A percentile compares a stretch with the other conserved stretches of the same genome.
Conservation (phyloP, 2,888 invertebrate genomes). For the Agrochola circellaris region DNA sequence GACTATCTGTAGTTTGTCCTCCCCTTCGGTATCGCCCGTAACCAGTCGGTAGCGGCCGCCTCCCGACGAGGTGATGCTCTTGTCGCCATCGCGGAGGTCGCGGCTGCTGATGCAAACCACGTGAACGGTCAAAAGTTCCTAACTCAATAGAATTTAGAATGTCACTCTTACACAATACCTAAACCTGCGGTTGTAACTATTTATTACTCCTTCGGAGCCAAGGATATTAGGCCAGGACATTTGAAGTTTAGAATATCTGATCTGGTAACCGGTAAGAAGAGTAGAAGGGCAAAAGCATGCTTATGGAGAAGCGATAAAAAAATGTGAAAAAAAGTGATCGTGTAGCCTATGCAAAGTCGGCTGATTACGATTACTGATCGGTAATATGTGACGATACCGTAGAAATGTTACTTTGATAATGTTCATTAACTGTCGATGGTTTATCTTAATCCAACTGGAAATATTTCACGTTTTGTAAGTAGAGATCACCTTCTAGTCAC, state of each 20-base stretch:
- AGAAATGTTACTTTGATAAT: not conserved
- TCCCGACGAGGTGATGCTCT: slow-evolving; percentile 65
- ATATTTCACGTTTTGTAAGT: not conserved
- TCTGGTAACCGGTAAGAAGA: not conserved
- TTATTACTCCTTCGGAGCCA: not conserved
- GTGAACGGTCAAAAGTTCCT: slow-evolving; percentile 31
- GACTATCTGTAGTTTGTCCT: slow-evolving; percentile 78
- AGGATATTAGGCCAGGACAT: not conserved
- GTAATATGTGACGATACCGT: not conserved
- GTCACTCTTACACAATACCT: slow-evolving; percentile 1
- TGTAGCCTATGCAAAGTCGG: not conserved
- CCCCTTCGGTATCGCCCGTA: slow-evolving; percentile 72
- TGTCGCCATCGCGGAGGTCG: slow-evolving; percentile 80
- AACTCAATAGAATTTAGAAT: not conserved
- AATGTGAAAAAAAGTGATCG: not conserved
- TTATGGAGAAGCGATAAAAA: not conserved
- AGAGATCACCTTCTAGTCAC: not conserved
- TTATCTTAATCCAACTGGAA: not conserved
- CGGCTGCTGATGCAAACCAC: slow-evolving; percentile 83
- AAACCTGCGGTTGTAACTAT: not conserved
- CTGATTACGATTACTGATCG: slow-evolving; percentile 1
- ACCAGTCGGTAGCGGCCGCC: slow-evolving; percentile 79
- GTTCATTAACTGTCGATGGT: not conserved
- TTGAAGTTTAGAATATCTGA: not conserved
- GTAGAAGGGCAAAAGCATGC: not conserved